Evolutionary conservation across 2,888 invertebrate genomes (phyloP).

Genomic region (Ephialtes manifestator): DNA sequence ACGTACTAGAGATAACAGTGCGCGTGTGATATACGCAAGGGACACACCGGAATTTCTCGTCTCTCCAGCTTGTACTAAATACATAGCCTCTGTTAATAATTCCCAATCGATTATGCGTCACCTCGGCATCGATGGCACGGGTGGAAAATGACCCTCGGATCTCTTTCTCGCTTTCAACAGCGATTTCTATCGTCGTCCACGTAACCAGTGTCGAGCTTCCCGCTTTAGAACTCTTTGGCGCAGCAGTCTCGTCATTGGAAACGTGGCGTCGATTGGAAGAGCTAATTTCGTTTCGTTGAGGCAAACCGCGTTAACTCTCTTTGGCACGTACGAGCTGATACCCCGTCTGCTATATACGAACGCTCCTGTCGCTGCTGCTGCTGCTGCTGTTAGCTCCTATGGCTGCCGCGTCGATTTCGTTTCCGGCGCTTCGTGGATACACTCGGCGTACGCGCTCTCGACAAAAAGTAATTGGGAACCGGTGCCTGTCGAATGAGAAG

Average conservation of each 20-base stretch:
- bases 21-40: conserved; percentile 59
- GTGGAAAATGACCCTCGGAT: conserved; percentile 13
- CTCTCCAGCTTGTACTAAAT: conserved; percentile 3
- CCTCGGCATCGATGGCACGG: conserved; percentile 34
- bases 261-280: conserved; percentile 66
- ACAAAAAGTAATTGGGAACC: conserved; percentile 73
- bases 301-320: conserved; percentile 75
- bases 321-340: conserved; percentile 35
- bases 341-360: conserved; percentile 8
- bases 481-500: conserved; percentile 45
- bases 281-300: conserved; percentile 70
- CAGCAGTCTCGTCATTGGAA: conserved; percentile 35
- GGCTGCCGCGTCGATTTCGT: conserved; percentile 49
- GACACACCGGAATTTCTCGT: conserved; percentile 49
- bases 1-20: conserved; percentile 21
- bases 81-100: conserved; percentile 65
- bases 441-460: conserved; percentile 24
- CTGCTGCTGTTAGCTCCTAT: conserved; percentile 9
- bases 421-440: conserved; percentile 51
- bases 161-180: conserved; percentile 20
- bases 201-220: conserved; percentile 5
- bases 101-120: conserved; percentile 76
- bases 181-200: conserved; percentile 15
- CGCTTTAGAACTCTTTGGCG: not conserved
- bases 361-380: conserved; percentile 13